phyloP scores from a whole-genome alignment of 2,888 invertebrate species.

The Silvanus unidentatus region DNA sequence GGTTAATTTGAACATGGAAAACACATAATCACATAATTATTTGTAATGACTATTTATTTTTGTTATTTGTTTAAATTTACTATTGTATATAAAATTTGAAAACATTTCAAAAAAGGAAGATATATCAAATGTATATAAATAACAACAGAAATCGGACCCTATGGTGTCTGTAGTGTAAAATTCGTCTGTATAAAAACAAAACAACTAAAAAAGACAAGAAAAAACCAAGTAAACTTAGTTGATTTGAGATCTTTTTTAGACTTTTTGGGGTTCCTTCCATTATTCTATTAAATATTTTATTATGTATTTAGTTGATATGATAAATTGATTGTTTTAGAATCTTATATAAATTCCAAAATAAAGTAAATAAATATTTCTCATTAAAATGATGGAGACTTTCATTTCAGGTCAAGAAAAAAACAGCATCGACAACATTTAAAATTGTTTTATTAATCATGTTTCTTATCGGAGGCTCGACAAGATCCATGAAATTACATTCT shows the following conservation, averaged over 20 bases:
- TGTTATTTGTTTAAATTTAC: constrained; percentile 16
- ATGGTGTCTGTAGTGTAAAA: constrained; percentile 40
- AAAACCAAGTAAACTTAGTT: no score
- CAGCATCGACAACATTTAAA: not conserved
- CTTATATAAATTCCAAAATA: no score
- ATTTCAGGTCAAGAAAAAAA: no score
- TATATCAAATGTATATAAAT: constrained; percentile 42
- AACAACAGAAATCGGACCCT: constrained; percentile 37
- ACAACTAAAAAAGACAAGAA: no score
- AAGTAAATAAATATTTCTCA: no score
- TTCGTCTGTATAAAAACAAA: no score
- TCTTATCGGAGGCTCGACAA: constrained; percentile 42
- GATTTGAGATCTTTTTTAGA: no score
- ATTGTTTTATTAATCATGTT: constrained; percentile 34
- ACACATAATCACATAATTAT: not conserved
- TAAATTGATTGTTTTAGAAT: no score
- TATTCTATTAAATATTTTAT: no score
- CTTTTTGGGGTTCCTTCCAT: no score
- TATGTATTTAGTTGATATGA: no score
- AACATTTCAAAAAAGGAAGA: constrained; percentile 37
- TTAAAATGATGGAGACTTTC: no score
- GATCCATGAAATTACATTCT: constrained; percentile 27
- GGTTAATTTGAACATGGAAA: constrained; percentile 18
- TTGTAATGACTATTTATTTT: constrained; percentile 15
- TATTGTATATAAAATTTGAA: constrained; percentile 38